phyloP scores from a whole-genome alignment of 2,113 vertebrate genomes.

The Dromiciops gliroides region DNA sequence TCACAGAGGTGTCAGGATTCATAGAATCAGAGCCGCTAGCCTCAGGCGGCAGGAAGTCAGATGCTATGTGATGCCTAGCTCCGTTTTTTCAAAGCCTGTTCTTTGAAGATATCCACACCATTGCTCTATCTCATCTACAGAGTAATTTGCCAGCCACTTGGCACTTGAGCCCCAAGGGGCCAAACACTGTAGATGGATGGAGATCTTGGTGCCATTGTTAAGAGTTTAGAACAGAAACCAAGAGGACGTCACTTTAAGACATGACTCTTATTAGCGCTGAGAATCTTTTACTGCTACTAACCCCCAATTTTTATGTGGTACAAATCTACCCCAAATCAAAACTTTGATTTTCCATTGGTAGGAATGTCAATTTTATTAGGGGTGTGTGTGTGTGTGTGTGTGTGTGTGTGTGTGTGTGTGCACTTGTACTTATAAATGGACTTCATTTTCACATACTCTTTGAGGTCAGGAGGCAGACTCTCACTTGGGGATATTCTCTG shows the following conservation, averaged over 20 bases:
- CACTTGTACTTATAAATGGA: background rate
- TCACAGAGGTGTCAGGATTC: background rate
- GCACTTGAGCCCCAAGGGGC: background rate
- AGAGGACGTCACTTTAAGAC: background rate
- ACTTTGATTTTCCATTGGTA: background rate
- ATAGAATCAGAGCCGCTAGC: background rate
- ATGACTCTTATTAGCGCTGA: background rate
- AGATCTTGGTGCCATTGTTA: background rate
- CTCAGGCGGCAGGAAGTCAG: background rate
- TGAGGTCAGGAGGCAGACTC: background rate
- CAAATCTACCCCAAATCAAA: background rate
- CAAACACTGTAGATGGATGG: background rate
- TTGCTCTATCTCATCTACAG: background rate
- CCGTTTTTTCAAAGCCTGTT: background rate
- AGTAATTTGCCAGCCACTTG: background rate
- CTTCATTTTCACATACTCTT: background rate
- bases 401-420: too few relatives aligned
- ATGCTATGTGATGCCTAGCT: too few relatives aligned
- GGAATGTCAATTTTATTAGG: too few relatives aligned
- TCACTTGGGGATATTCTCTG: background rate
- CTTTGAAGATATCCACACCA: background rate
- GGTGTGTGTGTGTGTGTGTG: too few relatives aligned
- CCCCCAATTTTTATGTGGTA: background rate
- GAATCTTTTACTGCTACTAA: background rate
- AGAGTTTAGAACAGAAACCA: background rate